These are phyloP conservation scores for Diaperis boleti DNA, from an alignment of 2,888 invertebrate species.

Conservation along the genomic window DNA sequence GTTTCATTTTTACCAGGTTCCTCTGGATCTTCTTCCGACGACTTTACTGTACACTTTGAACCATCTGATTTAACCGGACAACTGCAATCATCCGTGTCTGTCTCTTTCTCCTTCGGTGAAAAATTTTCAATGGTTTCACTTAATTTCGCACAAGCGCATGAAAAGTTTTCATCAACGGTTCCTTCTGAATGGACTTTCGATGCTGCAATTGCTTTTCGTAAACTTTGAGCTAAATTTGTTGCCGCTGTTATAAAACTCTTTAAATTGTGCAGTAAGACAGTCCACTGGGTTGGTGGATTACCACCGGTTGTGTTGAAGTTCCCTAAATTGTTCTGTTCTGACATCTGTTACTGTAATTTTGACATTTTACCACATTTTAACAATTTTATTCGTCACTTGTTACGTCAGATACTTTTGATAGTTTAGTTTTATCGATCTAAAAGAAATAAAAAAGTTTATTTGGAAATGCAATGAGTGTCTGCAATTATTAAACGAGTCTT, in stretches of 20 bases:
- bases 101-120: not conserved
- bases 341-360: constrained; percentile 24
- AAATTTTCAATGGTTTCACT: not conserved
- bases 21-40: not conserved
- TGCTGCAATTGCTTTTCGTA: constrained; percentile 10
- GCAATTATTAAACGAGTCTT: no score
- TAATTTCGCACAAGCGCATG: constrained; percentile 2
- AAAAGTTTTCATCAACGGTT: not conserved
- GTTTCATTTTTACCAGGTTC: not conserved
- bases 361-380: constrained; percentile 4
- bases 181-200: not conserved
- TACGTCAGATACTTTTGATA: no score
- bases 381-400: no score
- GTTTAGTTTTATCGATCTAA: no score
- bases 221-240: constrained; percentile 3
- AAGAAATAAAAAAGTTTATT: no score
- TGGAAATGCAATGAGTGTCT: no score
- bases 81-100: no score
- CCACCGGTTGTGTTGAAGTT: not conserved
- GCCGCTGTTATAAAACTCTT: constrained; percentile 7
- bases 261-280: constrained; percentile 13
- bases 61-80: no score
- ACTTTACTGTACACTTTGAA: no score
- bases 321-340: constrained; percentile 2
- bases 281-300: not conserved